Conservation (phyloP, 2,797 vertebrate species). For the Malacoraja senta region DNA sequence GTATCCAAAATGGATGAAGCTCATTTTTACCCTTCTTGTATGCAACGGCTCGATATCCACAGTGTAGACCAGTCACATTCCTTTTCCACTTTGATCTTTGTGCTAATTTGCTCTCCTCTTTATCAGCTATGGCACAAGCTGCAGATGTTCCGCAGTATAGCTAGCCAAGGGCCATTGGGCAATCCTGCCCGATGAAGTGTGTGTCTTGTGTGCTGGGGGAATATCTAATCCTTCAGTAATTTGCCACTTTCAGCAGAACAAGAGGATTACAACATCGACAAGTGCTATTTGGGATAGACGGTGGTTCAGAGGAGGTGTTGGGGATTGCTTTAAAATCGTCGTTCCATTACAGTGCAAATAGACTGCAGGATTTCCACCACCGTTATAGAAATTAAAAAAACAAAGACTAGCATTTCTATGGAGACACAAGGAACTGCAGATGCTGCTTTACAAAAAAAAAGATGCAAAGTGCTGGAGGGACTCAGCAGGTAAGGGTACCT, state of each 20-base stretch:
- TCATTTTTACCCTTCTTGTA: not conserved
- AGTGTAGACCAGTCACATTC: not conserved
- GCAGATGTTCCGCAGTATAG: not conserved
- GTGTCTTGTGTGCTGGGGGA: not conserved
- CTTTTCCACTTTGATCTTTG: not conserved
- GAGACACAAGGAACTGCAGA: too few relatives aligned
- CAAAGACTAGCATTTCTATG: too few relatives aligned
- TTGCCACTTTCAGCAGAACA: not conserved
- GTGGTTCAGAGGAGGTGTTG: not conserved
- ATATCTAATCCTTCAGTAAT: not conserved
- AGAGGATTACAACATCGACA: not conserved
- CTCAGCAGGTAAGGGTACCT: too few relatives aligned
- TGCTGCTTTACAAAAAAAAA: too few relatives aligned
- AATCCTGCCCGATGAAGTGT: not conserved
- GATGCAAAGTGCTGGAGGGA: too few relatives aligned
- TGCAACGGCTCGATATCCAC: not conserved
- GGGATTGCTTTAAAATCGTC: not conserved
- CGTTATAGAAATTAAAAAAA: too few relatives aligned
- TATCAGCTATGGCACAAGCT: not conserved
- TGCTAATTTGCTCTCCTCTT: not conserved
- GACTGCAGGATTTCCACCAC: not conserved
- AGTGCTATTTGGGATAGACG: not conserved
- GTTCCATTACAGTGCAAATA: not conserved
- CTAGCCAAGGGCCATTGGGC: not conserved
- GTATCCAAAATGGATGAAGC: not conserved